Base-by-base conservation (phyloP, 1,140 invertebrate genomes). In the Hyles euphorbiae region DNA sequence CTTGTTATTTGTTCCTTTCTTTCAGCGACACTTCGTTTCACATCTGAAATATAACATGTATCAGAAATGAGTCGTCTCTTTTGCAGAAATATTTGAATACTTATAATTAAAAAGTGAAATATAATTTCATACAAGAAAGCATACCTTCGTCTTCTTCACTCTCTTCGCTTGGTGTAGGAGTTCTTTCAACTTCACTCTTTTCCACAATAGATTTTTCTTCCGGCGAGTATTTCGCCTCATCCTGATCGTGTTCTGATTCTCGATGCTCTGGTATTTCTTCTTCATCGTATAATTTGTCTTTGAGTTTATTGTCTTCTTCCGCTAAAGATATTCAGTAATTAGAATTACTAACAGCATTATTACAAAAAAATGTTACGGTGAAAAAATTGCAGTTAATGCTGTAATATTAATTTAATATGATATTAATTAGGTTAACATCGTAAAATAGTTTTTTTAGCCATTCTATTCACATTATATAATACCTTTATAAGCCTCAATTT, bases 141-240 rank as follows among this genome's bases (percentile, higher is more conserved):
- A 32, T 60, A 86, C 89, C 89, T 81, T 89, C 89, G 78, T 93
- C 88, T 82, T 91, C 91, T 78, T 94, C 93, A 65, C 93, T 92
- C 46, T 91, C 90, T 61, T 91, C 91, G 44, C 89, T 90, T 46
- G 91, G 90, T 12, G 90, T 90, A 32, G 87, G 80, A 5, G 89
- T 89, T 65, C 84, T 79, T 51, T 89, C 87, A 65, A 83, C 74
- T 60, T 90, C 89, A 73, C 83, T 88, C 53, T 87, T 89, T 49
- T 89, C 89, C 65, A 92, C 90, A 2, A 94, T 84, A 33, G 91
- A 91, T 72, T 94, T 94, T 68, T 94, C 93, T 79, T 95, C 93
- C 22, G 93, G 93, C 5, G 93, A 93, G 73, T 94, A 94, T 76
- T 94, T 94, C 43, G 91, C 90, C 83, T 94, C 92, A 72, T 93